Evolutionary conservation across 2,888 invertebrate species (phyloP), one percentile per base, ranked within the genome.

Genomic region (Campoletis raptor): DNA sequence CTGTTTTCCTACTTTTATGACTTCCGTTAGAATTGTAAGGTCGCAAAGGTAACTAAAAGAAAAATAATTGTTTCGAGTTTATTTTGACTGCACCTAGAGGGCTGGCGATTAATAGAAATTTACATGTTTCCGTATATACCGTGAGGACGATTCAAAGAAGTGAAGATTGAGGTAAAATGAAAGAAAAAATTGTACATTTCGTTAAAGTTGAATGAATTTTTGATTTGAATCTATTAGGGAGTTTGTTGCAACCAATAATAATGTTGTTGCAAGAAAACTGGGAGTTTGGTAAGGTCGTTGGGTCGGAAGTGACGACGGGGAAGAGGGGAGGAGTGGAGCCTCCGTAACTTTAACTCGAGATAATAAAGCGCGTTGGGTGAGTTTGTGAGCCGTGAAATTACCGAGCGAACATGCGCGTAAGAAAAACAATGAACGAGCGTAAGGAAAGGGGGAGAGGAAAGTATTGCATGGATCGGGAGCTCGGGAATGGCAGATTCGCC

Each of bases 371-470:
- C 85, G 84, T 82, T 74, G 76, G 78, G 85, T 72, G 85, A 81
- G 85, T 90, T 89, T 89, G 88, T 86, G 89, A 90, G 86, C 88
- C 89, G 87, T 89, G 89, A 89, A 90, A 90, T 89, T 89, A 86
- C 88, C 79, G 77, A 61, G 86, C 61, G 86, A 81, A 88, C 88
- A 88, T 85, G 88, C 76, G 85, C 85, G 64, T 74, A 81, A 86
- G 81, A 85, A 89, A 90, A 90, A 89, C 88, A 89, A 89, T 88
- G 88, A 85, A 78, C 76, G 52, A 77, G 42, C 66, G 24, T 72
- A 24, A 57, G 77, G 76, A 21, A 37, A 24, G 45, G 81, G 40
- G 45, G 81, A 24, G 81, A 24, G 54, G 36, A 10, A 40, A 52
- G 52, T 30, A 61, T 83, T 77, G 66, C 54, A 81, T 45, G 76